Conservation (phyloP, 2,113 vertebrate species). For the Galemys pyrenaicus region DNA sequence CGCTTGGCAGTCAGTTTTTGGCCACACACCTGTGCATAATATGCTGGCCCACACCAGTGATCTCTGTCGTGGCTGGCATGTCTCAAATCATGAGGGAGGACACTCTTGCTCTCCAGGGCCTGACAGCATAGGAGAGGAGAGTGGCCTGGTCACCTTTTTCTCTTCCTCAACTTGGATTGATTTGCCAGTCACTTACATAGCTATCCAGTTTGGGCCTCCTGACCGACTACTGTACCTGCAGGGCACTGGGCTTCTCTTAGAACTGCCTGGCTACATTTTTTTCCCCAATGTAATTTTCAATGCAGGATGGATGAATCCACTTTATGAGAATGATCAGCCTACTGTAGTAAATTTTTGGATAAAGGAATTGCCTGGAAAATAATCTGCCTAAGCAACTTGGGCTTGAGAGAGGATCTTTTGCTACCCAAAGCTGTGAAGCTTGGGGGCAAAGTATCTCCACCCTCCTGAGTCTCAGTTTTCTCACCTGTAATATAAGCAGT, state of each 20-base stretch:
- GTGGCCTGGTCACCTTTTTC: background rate
- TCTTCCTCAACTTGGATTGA: too few species aligned
- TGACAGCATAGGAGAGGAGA: background rate
- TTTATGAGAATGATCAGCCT: background rate
- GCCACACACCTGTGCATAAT: background rate
- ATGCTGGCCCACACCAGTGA: background rate
- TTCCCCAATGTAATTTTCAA: background rate
- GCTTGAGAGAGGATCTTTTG: background rate
- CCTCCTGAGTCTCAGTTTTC: background rate
- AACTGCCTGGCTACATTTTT: conserved; percentile 45
- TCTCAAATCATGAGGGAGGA: background rate
- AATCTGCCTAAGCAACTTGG: background rate
- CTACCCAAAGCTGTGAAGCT: background rate
- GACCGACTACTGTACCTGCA: background rate
- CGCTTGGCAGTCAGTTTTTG: background rate
- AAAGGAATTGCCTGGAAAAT: background rate
- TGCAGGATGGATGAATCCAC: background rate
- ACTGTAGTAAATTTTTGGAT: background rate
- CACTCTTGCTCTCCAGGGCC: background rate
- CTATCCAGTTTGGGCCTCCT: background rate
- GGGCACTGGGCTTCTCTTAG: conserved; percentile 61
- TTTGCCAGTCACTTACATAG: too few species aligned
- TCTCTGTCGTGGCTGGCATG: background rate
- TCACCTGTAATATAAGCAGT: conserved; percentile 13
- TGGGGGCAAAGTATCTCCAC: background rate